Evolutionary conservation across 2,113 vertebrate species (phyloP), one percentile per base, ranked within the genome.

Genomic region (Amphiprion ocellaris): DNA sequence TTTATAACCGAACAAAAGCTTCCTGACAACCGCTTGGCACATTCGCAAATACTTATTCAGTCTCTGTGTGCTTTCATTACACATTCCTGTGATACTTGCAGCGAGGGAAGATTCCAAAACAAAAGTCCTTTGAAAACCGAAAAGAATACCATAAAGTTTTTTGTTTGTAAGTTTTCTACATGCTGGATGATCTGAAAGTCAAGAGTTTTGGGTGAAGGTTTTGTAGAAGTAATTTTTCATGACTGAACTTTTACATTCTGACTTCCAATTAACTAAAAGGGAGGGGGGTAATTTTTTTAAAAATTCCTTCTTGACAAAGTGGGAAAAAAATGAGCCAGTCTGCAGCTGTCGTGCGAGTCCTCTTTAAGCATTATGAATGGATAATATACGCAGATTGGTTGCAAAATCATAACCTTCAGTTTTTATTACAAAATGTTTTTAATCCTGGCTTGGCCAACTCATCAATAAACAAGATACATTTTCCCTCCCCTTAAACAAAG

Each of bases 21-120:
- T 81, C 68, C 69, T 86, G 81, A 89, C 70, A 87, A 85, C 74
- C 72, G 69, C 71, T 71, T 75, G 76, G 81, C 70, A 86, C 84
- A 83, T 90, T 87, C 68, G 15, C 78, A 87, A 88, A 89, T 79
- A 89, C 82, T 85, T 83, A 79, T 86, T 86, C 77, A 64, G 72
- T 63, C 69, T 85, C 82, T 84, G 83, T 87, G 86, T 89, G 87
- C 81, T 89, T 90, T 89, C 77, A 90, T 78, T 87, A 85, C 47
- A 16, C 79, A 90, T 91, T 92, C 87, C 89, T 89, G 64, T 82
- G 86, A 87, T 91, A 86, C 78, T 85, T 68, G 58, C 85, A 88
- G 78, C 71, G 87, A 80, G 83, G 79, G 84, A 77, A 89, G 77
- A 88, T 82, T 86, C 74, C 81, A 87, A 89, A 86, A 86, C 69